phyloP scores from a whole-genome alignment of 2,113 vertebrate genomes.

The Microcebus ravelobensis region DNA sequence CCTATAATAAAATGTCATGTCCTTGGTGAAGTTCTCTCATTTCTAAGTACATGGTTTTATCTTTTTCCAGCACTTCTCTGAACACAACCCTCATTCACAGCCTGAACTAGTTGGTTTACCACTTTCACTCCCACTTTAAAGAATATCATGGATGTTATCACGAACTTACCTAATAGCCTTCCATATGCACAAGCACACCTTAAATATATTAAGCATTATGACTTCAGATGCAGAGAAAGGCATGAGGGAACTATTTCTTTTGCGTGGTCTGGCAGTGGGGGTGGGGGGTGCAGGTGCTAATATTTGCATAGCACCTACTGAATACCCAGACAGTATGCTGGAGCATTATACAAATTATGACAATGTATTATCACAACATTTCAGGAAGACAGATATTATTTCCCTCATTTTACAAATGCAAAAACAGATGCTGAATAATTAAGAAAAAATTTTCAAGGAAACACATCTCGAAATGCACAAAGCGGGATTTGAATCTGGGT shows the following conservation, averaged over 20 bases:
- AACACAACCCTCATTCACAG: background rate
- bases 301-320: background rate
- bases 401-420: background rate
- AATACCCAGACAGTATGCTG: background rate
- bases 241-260: background rate
- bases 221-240: background rate
- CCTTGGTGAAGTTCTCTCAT: background rate
- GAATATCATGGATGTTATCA: background rate
- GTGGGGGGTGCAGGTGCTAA: background rate
- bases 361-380: background rate
- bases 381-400: background rate
- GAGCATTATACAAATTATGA: background rate
- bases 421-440: background rate
- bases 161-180: background rate
- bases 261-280: background rate
- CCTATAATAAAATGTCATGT: background rate
- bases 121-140: background rate
- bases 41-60: constrained; percentile 20
- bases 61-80: background rate
- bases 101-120: background rate
- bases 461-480: background rate
- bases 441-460: background rate
- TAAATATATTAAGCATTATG: background rate
- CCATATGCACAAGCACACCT: background rate
- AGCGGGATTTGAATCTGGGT: background rate